Base-by-base conservation (phyloP, 2,797 vertebrate species). In the Vespertilio murinus region DNA sequence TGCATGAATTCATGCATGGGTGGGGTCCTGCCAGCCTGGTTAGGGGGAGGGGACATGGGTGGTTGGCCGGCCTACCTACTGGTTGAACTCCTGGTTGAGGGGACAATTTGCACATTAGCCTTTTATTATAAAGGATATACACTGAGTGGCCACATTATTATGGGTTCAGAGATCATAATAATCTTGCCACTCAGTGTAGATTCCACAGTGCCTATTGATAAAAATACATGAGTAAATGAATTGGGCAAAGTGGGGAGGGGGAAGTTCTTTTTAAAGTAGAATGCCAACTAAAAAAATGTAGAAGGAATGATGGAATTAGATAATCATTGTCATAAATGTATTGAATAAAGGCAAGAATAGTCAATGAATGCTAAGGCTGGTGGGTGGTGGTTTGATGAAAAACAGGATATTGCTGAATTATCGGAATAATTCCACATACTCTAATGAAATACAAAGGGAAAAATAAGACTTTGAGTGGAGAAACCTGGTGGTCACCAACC, bases 331-430 rank as follows among this genome's bases (percentile, higher is more conserved):
- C 56, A 42, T 83, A 67, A 30, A 77, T 64, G 12, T 90, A 47
- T 65, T 70, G 49, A 52, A 35, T 84, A 70, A 85, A 80, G 23
- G 35, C 22, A 30, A 47, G 52, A 80, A 8, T 49, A 80, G 74
- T 78, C 52, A 78, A 3, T 71, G 59, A 75, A n/a, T 85, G n/a
- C 52, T 85, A 42, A 78, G 30, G 35, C 45, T 95, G 18, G 25
- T 94, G 65, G 78, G 65, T 78, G 22, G 42, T 94, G 17, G 25
- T 89, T 95, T 93, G 65, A 38, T 78, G 54, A 82, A 25, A 45
- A 82, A 90, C 23, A 82, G 79, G 30, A 61, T 94, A 42, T 80
- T 93, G 64, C 52, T 87, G 49, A 93, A 45, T 93, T 88, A 83
- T 77, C 23, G 54, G 17, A 78, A 49, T 69, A 90, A 67, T 80